Base-by-base conservation (phyloP, 2,888 invertebrate genomes). In the Agapetus fuscipes region DNA sequence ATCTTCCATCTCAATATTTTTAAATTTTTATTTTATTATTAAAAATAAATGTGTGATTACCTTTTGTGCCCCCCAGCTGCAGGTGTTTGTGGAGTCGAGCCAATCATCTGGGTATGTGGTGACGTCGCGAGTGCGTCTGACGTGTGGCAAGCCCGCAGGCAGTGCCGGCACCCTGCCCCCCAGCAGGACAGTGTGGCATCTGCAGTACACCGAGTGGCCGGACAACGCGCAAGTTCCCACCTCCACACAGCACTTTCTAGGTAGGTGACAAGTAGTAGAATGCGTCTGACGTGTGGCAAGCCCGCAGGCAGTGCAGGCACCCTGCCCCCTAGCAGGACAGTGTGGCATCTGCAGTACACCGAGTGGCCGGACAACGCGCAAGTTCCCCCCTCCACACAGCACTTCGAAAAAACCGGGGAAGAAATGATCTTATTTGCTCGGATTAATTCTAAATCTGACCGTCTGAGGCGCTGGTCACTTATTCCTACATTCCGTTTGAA, bases 331-430 rank as follows among this genome's bases (percentile, higher is more conserved):
- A 55, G 41, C 41, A 65, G 76, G 49, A 73, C 74, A 25, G 66
- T 90, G 45, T 90, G 88, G 85, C 89, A 89, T 64, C 66, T 90
- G 49, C 83, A 83, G 56, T 90, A 80, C 60, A 75, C 79, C 17
- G 80, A 81, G 54, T 86, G 86, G 84, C 64, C 62, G 3, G 74
- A 72, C 51, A 73, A 74, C 39, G 37, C 29, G 46, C 74, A 78
- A 4, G 76, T 77, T 56, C 85, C 84, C 0, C 70, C 72, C 37
- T 72, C 75, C 34, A 72, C 75, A 3, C 68, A 73, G 15, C 78
- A 80, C 52, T 84, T 83, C n/a, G n/a, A n/a, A n/a, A n/a, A n/a
- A n/a, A n/a, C n/a, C n/a, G n/a, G n/a, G n/a, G n/a, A n/a, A n/a
- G n/a, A n/a, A n/a, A n/a, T n/a, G n/a, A n/a, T n/a, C n/a, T n/a